These are phyloP conservation scores for Deilephila elpenor DNA, from an alignment of 2,888 invertebrate species.

Conservation along the genomic window DNA sequence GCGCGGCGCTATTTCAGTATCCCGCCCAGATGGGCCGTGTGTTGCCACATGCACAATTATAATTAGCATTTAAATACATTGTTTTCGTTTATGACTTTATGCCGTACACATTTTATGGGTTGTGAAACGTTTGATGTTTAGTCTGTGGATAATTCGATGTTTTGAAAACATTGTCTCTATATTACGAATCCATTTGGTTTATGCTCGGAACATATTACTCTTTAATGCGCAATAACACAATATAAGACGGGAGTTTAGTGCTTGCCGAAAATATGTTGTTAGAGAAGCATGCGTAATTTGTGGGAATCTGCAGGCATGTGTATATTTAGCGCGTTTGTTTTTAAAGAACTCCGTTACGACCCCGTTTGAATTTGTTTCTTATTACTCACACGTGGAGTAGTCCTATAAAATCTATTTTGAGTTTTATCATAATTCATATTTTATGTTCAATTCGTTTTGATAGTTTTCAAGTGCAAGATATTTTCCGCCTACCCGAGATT, in stretches of 20 bases:
- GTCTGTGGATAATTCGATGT: conserved; percentile 42
- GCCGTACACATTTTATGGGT: conserved; percentile 38
- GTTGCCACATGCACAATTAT: conserved; percentile 62
- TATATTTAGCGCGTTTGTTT: conserved; percentile 18
- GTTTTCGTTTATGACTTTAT: conserved; percentile 48
- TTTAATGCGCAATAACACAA: conserved; percentile 20
- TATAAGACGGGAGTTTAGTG: conserved; percentile 1
- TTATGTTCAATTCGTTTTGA: not conserved
- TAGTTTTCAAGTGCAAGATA: conserved; percentile 13
- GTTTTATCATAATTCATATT: not conserved
- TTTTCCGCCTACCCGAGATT: conserved; percentile 3
- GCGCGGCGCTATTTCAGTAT: conserved; percentile 76
- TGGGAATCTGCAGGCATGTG: conserved; percentile 19
- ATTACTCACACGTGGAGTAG: not conserved
- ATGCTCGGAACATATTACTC: conserved; percentile 10
- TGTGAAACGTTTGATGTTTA: conserved; percentile 42
- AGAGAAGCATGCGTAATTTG: conserved; percentile 24
- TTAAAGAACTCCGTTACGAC: conserved; percentile 1
- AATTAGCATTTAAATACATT: conserved; percentile 46
- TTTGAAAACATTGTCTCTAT: conserved; percentile 18
- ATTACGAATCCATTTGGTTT: conserved; percentile 25
- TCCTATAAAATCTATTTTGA: conserved; percentile 15
- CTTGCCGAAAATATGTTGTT: conserved; percentile 13
- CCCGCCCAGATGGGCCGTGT: conserved; percentile 77
- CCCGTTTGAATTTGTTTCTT: not conserved